Evolutionary conservation across 2,888 invertebrate species (phyloP), one percentile per base, ranked within the genome.

Genomic region (Stenichneumon culpator): DNA sequence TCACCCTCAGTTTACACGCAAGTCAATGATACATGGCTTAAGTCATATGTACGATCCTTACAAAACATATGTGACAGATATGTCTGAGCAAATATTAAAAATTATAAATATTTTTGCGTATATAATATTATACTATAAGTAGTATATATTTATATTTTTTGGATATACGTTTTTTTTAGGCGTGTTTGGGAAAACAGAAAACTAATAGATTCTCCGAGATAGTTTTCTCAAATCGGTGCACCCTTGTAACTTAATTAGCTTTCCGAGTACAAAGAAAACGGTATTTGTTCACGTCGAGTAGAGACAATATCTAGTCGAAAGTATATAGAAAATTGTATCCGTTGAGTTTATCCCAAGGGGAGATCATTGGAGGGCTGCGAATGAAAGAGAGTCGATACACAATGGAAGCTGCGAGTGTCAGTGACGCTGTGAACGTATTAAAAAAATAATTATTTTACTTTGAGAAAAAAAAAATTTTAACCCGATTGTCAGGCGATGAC

Each of bases 401-500:
- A 65, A 65, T 32, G 50, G 19, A 22, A 50, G 7, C 22, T 63
- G 72, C 44, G 28, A 72, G 73, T 85, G 82, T 73, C 68, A 28
- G 36, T 67, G 74, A 82, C 36, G 63, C 22, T 22, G 68, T 67
- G 22, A 25, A 52, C 67, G 63, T 52, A 68, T 32, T 44, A 16
- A 47, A 16, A 14, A 14, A 47, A 39, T n/a, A 14, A 47, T 9
- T 36, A 14, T 16, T 67, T 69, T 22, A 14, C 44, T 16, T 36
- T 5, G 7, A 19, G 32, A 22, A 60, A 60, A 52, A 72, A 65
- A 39, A 67, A 65, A 39, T 16, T 14, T 28, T 39, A 47, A 68
- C 28, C 44, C 19, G 82, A 82, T 82, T 73, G 82, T 72, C 79
- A 82, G 72, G 70, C 75, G 73, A 32, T 80, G 79, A 85, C 85